Percentiles rank a stretch among this genome's conserved stretches.
phyloP scores from a whole-genome alignment of 2,797 vertebrate genomes.

The Labeo calbasu region DNA sequence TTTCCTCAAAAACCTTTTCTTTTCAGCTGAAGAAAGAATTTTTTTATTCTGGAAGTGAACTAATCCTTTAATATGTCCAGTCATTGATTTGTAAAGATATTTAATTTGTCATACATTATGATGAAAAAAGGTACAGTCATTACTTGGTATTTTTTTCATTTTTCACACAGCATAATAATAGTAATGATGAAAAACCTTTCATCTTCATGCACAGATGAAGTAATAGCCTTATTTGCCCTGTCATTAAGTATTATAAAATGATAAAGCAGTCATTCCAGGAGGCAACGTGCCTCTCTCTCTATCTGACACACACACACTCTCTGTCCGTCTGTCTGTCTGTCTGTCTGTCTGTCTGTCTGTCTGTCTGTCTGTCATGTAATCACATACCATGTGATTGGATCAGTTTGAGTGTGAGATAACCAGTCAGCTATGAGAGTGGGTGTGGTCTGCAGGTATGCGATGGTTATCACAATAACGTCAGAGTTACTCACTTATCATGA shows the following conservation, averaged over 20 bases:
- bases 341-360: background rate
- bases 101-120: background rate
- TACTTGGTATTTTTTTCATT: background rate
- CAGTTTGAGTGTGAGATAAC: background rate
- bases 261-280: background rate
- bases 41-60: background rate
- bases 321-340: slow-evolving; percentile 1
- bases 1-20: too few species aligned
- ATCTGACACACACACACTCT: background rate
- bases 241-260: background rate
- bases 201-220: background rate
- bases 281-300: background rate
- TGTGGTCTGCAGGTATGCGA: slow-evolving; percentile 45
- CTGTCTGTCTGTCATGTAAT: slow-evolving; percentile 15
- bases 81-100: background rate
- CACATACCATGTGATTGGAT: slow-evolving; percentile 21
- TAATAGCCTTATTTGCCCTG: background rate
- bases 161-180: background rate
- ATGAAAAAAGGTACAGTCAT: background rate
- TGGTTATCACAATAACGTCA: slow-evolving; percentile 33
- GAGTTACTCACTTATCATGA: slow-evolving; percentile 15
- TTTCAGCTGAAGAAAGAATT: too few species aligned
- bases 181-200: background rate
- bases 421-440: slow-evolving; percentile 27
- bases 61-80: background rate